Evolutionary conservation across 1,140 invertebrate species (phyloP).

Genomic region (Drosophila orena): DNA sequence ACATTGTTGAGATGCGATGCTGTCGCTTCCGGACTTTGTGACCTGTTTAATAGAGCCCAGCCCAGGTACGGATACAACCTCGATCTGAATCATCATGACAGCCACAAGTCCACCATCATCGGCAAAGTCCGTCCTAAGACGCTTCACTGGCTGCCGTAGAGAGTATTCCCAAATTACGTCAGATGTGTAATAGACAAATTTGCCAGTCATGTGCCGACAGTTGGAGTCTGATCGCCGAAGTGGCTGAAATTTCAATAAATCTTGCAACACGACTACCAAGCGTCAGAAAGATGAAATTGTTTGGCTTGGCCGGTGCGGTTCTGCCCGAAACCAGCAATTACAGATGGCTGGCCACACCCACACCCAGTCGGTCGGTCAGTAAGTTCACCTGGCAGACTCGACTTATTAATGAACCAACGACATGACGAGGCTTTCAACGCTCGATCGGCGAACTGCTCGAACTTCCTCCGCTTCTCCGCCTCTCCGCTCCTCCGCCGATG

Average conservation of each 20-base stretch:
- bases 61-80: background rate
- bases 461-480: background rate
- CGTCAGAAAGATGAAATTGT: constrained; percentile 24
- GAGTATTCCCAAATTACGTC: constrained; percentile 49
- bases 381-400: constrained; percentile 49
- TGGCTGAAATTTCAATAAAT: constrained; percentile 41
- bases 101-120: constrained; percentile 7
- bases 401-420: constrained; percentile 65
- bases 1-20: constrained; percentile 27
- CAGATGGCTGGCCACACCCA: constrained; percentile 51
- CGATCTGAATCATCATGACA: constrained; percentile 24
- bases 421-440: constrained; percentile 62
- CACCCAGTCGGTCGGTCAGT: constrained; percentile 26
- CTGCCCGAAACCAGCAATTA: constrained; percentile 58
- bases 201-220: constrained; percentile 55
- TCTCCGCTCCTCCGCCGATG: background rate
- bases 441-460: constrained; percentile 18
- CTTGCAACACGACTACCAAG: constrained; percentile 12
- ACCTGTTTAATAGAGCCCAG: background rate
- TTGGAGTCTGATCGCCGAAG: constrained; percentile 6
- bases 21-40: constrained; percentile 33
- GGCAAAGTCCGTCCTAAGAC: constrained; percentile 24
- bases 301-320: constrained; percentile 36
- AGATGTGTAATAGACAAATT: constrained; percentile 26
- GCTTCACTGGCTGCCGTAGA: constrained; percentile 44